These are phyloP conservation scores for Portevinia maculata DNA, from an alignment of 2,888 invertebrate genomes.

Conservation along the genomic window DNA sequence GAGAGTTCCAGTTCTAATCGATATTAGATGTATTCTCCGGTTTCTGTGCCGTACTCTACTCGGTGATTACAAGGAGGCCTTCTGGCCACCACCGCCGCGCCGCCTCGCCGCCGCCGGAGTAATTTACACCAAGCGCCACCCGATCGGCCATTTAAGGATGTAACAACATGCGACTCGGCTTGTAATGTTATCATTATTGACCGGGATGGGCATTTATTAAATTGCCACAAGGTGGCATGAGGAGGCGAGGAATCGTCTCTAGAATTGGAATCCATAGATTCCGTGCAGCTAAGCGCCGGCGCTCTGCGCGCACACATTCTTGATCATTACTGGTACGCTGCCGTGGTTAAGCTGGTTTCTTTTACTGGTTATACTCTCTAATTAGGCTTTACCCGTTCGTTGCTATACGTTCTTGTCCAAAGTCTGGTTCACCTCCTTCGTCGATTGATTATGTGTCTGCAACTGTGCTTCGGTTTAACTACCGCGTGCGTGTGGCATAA, in stretches of 20 bases:
- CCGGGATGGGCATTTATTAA: constrained; percentile 71
- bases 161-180: constrained; percentile 49
- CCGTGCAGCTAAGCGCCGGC: constrained; percentile 61
- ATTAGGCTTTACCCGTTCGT: constrained; percentile 62
- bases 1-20: constrained; percentile 52
- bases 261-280: constrained; percentile 68
- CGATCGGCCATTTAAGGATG: constrained; percentile 65
- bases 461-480: constrained; percentile 67
- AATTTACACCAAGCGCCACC: constrained; percentile 74
- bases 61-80: constrained; percentile 31
- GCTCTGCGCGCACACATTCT: constrained; percentile 59
- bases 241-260: constrained; percentile 16
- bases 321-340: constrained; percentile 52
- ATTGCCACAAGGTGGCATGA: constrained; percentile 12
- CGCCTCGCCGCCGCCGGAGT: constrained; percentile 38
- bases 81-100: neutral
- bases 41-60: constrained; percentile 67
- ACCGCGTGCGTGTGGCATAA: constrained; percentile 68
- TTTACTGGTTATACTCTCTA: constrained; percentile 38
- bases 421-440: constrained; percentile 23
- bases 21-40: constrained; percentile 53
- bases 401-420: constrained; percentile 32
- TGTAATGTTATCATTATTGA: constrained; percentile 73
- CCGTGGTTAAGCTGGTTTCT: constrained; percentile 41
- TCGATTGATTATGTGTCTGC: constrained; percentile 39